Evolutionary conservation across 2,797 vertebrate genomes (phyloP).

Genomic region (Chelonia mydas): DNA sequence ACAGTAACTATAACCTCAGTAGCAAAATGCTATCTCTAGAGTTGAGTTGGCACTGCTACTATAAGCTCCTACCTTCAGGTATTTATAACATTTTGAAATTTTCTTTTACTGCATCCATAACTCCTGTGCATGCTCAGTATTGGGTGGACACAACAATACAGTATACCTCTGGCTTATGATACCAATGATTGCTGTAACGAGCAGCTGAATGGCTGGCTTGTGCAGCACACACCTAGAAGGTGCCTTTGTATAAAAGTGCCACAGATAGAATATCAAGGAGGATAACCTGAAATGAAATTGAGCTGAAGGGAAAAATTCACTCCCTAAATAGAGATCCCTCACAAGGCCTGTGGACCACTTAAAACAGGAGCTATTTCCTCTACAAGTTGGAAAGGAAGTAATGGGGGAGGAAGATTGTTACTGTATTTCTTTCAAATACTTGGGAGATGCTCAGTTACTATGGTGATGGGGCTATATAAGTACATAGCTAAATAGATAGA

Average conservation of each 20-base stretch:
- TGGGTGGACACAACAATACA: neutral
- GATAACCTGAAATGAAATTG: neutral
- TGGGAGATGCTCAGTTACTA: neutral
- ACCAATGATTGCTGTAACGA: neutral
- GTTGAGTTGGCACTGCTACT: neutral
- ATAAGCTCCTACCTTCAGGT: neutral
- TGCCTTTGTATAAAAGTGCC: neutral
- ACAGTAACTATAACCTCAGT: neutral
- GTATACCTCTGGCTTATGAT: neutral
- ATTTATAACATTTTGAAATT: neutral
- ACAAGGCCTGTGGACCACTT: neutral
- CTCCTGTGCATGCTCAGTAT: neutral
- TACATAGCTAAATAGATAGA: neutral
- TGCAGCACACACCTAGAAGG: neutral
- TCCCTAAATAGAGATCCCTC: neutral
- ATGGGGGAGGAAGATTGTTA: neutral
- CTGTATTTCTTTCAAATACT: neutral
- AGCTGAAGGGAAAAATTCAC: neutral
- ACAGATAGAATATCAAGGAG: neutral
- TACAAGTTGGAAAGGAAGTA: neutral
- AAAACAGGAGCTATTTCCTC: neutral
- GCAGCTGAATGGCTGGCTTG: neutral
- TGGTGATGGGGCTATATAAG: neutral
- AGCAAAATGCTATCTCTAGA: neutral
- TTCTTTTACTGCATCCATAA: neutral